Evolutionary conservation across 2,888 invertebrate genomes (phyloP), one percentile per base, ranked within the genome.

Genomic region (Drosophila kokeensis): DNA sequence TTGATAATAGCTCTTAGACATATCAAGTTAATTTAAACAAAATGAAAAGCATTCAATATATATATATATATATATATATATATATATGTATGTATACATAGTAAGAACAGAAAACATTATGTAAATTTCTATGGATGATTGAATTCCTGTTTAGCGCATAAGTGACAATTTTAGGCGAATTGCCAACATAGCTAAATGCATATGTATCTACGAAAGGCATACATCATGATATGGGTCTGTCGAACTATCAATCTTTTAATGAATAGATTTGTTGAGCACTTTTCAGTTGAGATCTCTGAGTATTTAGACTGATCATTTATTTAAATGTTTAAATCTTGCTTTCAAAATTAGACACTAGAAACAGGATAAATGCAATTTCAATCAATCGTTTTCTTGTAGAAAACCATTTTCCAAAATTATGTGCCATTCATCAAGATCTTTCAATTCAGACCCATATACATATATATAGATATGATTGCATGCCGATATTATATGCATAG

Each of bases 1-100:
- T 92, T 91, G 92, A 93, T 93, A 93, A 93, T 93, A 93, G 92
- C 88, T 92, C 90, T 92, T 93, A 92, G 93, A 93, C 93, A 93
- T 93, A 93, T 93, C 93, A 93, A 89, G 91, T 92, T 91, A 89
- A 81, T 89, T 91, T 89, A 87, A 83, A 86, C 45, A 60, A 67
- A 54, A 59, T 38, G 49, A 68, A 69, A 71, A 62, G 38, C 59
- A 76, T 75, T 71, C 48, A 70, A 75, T 52, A 67, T 65, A 62
- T 74, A 57, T 64, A 67, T 60, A 63, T 45, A 59, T 70, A 60
- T 69, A 57, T 45, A 59, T 70, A 67, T 60, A 63, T 45, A 59
- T 70, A 60, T 69, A 57, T 45, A 59, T 70, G 57, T 69, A 57
- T 62, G 48, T 59, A 69, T 76, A 54, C 50, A 62, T 62, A 58